Percentiles rank a stretch among this genome's conserved stretches.
These are phyloP conservation scores for Aptenodytes forsteri DNA, from an alignment of 2,113 vertebrate genomes.

Conservation along the genomic window DNA sequence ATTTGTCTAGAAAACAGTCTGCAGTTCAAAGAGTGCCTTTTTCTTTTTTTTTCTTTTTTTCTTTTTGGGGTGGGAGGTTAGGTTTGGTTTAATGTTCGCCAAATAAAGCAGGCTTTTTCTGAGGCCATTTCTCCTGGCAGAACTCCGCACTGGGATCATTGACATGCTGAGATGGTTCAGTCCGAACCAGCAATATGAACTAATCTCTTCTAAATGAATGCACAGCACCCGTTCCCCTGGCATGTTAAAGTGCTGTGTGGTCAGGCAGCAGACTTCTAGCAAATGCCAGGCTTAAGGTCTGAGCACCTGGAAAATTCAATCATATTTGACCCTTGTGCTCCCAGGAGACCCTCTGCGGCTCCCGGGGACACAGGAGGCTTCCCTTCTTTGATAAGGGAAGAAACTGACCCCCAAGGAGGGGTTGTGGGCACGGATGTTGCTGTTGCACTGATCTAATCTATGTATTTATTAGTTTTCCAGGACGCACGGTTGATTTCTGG, in stretches of 20 bases:
- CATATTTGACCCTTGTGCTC: not conserved
- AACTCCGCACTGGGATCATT: rapidly evolving
- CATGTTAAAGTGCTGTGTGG: rapidly evolving
- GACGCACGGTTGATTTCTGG: not conserved
- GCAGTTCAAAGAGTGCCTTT: rapidly evolving
- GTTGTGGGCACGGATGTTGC: rapidly evolving
- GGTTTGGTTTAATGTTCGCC: too few relatives aligned
- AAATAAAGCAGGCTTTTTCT: rapidly evolving
- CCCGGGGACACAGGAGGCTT: rapidly evolving
- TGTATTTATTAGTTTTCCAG: not conserved
- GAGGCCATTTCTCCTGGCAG: rapidly evolving
- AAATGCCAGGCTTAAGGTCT: not conserved
- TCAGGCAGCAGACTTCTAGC: not conserved
- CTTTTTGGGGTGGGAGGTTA: rapidly evolving
- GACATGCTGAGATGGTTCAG: rapidly evolving
- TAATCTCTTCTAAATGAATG: rapidly evolving
- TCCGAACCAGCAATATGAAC: not conserved
- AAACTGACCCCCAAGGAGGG: rapidly evolving
- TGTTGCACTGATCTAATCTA: rapidly evolving
- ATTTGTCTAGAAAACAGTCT: not conserved
- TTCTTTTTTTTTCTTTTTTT: too few relatives aligned
- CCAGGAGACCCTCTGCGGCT: not conserved
- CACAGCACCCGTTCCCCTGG: not conserved
- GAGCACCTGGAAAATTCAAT: not conserved
- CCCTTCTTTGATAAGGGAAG: rapidly evolving